Base-by-base conservation (phyloP, 2,888 invertebrate species). In the Bombyx huttoni region DNA sequence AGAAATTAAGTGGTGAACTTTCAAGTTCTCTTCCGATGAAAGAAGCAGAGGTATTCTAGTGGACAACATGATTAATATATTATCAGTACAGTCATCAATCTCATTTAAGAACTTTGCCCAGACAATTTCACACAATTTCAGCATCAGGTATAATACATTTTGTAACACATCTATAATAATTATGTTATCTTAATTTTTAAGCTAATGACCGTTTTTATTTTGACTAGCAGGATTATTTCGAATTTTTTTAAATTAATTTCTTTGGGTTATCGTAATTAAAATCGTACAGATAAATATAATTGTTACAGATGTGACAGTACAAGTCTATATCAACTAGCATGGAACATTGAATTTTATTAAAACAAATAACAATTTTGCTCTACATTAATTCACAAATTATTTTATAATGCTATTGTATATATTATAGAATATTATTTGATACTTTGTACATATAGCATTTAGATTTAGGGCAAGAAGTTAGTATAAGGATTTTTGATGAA, bases 31-130 rank as follows among this genome's bases (percentile, higher is more conserved):
- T 40, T 40, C 12, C 40, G 24, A 24, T 5, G 24, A 40, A 56
- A 62, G 59, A 59, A 58, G 59, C 55, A 61, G 58, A 61, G 62
- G 57, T 59, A 48, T 50, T 51, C 53, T 54, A 54, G 55, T 59
- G 56, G 58, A 60, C 55, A 63, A 53, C 57, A 59, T 54, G 50
- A 57, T 59, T 47, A 40, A 5, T 40, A 40, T 40, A 40, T 40
- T 40, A 40, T 40, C 40, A 40, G 12, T 40, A 40, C 40, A 40
- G 40, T 40, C 40, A 40, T 40, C 40, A 8, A 40, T 40, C 40
- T 2, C 7, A 40, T 2, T 40, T 40, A 40, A 40, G 40, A 40
- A 40, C 40, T 40, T 12, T 40, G 40, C 40, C 40, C 40, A 40
- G 12, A 40, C 12, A 10, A 10, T 5, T 7, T 40, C 3, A 40